Conservation (phyloP, 2,113 vertebrate species). For the Perccottus glenii region DNA sequence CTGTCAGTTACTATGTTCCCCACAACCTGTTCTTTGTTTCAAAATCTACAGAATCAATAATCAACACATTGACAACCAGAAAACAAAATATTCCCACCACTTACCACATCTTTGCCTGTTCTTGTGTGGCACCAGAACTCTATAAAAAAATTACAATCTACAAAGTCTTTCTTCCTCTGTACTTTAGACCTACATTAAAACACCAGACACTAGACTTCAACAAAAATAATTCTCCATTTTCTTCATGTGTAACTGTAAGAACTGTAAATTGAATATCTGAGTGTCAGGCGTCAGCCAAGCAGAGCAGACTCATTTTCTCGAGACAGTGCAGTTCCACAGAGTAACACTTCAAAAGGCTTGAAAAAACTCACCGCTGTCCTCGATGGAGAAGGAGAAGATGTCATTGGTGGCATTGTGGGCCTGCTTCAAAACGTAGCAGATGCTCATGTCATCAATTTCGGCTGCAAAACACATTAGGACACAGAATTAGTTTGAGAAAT, state of each 20-base stretch:
- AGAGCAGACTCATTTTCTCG: neutral
- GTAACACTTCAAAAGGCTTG: neutral
- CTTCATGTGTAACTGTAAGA: neutral
- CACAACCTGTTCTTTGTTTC: too few relatives aligned
- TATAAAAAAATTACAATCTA: too few relatives aligned
- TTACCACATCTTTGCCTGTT: too few relatives aligned
- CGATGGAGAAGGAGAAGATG: slow-evolving; percentile 85
- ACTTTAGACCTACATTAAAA: neutral
- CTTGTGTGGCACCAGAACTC: too few relatives aligned
- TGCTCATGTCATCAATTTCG: slow-evolving; percentile 84
- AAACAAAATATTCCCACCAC: too few relatives aligned
- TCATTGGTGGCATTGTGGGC: slow-evolving; percentile 80
- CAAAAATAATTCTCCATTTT: neutral
- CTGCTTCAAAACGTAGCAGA: slow-evolving; percentile 83
- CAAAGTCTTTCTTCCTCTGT: neutral
- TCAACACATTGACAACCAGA: too few relatives aligned
- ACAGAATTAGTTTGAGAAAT: neutral
- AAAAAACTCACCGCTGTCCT: slow-evolving; percentile 82
- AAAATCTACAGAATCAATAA: too few relatives aligned
- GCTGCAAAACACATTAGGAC: slow-evolving; percentile 66
- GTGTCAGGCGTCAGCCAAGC: neutral
- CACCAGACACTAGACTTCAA: neutral
- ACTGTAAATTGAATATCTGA: slow-evolving; percentile 6
- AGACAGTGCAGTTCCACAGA: neutral
- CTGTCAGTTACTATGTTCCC: too few relatives aligned